Evolutionary conservation across 2,888 invertebrate genomes (phyloP), one percentile per base, ranked within the genome.

Genomic region (Clepsis dumicolana): DNA sequence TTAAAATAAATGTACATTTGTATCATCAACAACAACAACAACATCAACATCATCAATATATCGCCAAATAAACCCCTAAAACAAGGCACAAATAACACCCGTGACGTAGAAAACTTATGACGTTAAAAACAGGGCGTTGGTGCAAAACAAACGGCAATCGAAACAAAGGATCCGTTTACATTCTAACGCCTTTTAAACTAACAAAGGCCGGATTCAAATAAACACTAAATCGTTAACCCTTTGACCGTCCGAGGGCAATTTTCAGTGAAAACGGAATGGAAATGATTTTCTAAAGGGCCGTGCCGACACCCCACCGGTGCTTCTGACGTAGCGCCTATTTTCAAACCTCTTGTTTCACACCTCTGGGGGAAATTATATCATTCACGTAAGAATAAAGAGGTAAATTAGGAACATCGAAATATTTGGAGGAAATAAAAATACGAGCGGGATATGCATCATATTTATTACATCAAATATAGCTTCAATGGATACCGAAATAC

Each of bases 141-240:
- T 52, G 61, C 83, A 82, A 84, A 88, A 83, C 86, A 87, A 83
- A 87, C 83, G 83, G 84, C 86, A 89, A 88, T 91, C 87, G 88
- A 85, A 87, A 89, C 89, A 90, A 90, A 90, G 90, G 90, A 82
- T 90, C 86, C 81, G 89, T 88, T 91, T 90, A 91, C 90, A 89
- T 89, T 87, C 88, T 90, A 87, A 93, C 92, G 87, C 92, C 91
- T 91, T 91, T 91, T 90, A 90, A 88, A 89, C 90, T 88, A 90
- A 93, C 93, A 92, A 92, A 93, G 90, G 91, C 86, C 80, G 87
- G 89, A 91, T 91, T 90, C 88, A 89, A 92, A 93, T 92, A 93
- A 92, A 93, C 92, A 92, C 85, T 86, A 87, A 92, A 91, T 89
- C 81, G 91, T 88, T 91, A 90, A 92, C 93, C 93, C 92, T 93